Base-by-base conservation (phyloP, 1,140 invertebrate species). In the Oscheius sp. region DNA sequence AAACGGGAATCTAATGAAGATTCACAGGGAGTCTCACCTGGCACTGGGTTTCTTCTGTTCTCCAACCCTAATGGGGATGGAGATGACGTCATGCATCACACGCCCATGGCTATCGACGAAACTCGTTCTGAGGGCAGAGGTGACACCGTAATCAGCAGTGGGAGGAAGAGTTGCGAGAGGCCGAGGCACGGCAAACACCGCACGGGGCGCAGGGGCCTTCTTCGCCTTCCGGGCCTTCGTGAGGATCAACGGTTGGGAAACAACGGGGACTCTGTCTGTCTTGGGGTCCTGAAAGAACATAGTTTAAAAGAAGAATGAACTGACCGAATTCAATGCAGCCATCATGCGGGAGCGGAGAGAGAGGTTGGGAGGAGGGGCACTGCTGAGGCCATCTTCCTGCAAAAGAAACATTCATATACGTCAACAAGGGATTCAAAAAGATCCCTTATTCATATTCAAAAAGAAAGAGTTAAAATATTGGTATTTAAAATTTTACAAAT, bases 241-340 rank as follows among this genome's bases (percentile, higher is more conserved):
- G 10, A 68, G 23, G 31, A 68, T 68, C 0, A 68, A 23, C 29
- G 67, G 67, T 34, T 68, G 67, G 35, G 52, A 42, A 34, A 59
- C 58, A 28, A 59, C 38, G 34, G 52, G 36, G 2, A 35, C 23
- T 31, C 55, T 45, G n/a, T 59, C 55, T 2, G 49, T 62, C 59
- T 62, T 62, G 3, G 26, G 3, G 3, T 31, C 26, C 59, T 62
- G 26, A 62, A 62, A 23, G 10, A 32, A 62, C 3, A 3, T 20
- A 46, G 26, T 31, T 29, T 15, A 23, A 15, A 42, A 31, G 38
- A 2, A 23, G 7, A 49, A 49, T 20, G 45, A 52, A 32, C 67
- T 59, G 4, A 68, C 67, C 7, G 67, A 68, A 23, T 68, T 68
- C 67, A 68, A 59, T 13, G 67, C 67, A 15, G 67, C 67, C 67